Percentiles rank a stretch among this genome's conserved stretches.
Conservation (phyloP, 2,113 vertebrate genomes). For the Dolichotis patagonum region DNA sequence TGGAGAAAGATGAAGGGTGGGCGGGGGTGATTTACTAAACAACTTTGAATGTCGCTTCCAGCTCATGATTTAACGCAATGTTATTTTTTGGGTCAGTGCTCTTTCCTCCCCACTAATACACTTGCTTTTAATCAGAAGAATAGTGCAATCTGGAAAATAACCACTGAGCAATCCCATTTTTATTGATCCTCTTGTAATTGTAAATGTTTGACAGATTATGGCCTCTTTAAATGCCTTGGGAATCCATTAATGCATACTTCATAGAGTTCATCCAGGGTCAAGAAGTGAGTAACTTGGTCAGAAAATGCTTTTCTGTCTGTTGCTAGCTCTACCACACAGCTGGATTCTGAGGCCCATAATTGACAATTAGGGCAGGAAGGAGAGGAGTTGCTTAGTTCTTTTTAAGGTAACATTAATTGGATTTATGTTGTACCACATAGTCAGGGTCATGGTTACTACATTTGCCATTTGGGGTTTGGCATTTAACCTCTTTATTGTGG, state of each 20-base stretch:
- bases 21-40: background rate
- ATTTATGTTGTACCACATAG: conserved; percentile 36
- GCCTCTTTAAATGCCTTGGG: conserved; percentile 67
- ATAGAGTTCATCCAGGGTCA: background rate
- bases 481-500: conserved; percentile 75
- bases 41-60: background rate
- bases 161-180: conserved; percentile 74
- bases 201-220: conserved; percentile 80
- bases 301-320: background rate
- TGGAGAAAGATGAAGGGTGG: background rate
- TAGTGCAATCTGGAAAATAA: conserved; percentile 73
- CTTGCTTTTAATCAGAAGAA: conserved; percentile 76
- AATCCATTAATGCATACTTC: conserved; percentile 40
- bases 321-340: background rate
- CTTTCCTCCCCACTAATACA: conserved; percentile 56
- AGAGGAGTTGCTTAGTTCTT: conserved; percentile 48
- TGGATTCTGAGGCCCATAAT: conserved; percentile 25
- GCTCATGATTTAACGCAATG: background rate
- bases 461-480: conserved; percentile 76
- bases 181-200: conserved; percentile 77
- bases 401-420: conserved; percentile 78
- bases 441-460: conserved; percentile 42
- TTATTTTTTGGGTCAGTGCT: conserved; percentile 76
- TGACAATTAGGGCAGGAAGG: conserved; percentile 32
- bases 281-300: conserved; percentile 18